Base-by-base conservation (phyloP, 2,888 invertebrate genomes). In the Sialis fuliginosa region DNA sequence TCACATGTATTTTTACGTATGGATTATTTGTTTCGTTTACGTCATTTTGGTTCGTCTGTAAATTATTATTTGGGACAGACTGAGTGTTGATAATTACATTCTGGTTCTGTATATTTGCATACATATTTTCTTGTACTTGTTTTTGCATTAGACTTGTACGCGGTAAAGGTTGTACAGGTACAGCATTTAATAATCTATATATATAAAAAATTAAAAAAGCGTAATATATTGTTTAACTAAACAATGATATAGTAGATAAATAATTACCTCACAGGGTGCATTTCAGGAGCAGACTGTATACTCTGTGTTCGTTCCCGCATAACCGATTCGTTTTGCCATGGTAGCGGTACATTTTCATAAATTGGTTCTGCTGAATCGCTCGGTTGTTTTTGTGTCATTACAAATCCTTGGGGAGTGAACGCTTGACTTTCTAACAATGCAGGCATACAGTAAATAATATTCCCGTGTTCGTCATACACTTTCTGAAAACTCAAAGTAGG, bases 291-390 rank as follows among this genome's bases (percentile, higher is more conserved):
- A 0, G 81, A 80, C 43, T 82, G 81, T 32, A 81, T 70, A 53
- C 82, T 82, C 34, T 79, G 79, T 4, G 82, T 78, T 34, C 77
- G 62, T 42, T 63, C 65, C 42, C 68, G 59, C 54, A 62, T 61
- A 49, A 62, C 41, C 30, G 44, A 45, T 33, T 46, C 12, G 37
- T 33, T 33, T 52, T 72, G 73, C 77, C 79, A 80, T 0, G 81
- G 78, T 32, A 81, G 59, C 0, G 83, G 84, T 6, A 86, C 81
- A 60, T 86, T 86, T 57, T 86, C 85, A 60, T 86, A 86, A 51
- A 86, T 86, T 1, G 86, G 86, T 58, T 86, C 86, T 9, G 76
- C 69, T 0, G 73, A 64, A 48, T 70, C 67, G 46, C 65, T 61
- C 22, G 22, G 22, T 49, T 68, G 71, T 50, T 66, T 62, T 22